Evolutionary conservation across 1,140 invertebrate genomes (phyloP), one percentile per base, ranked within the genome.

Genomic region (Drosophila nikananu): DNA sequence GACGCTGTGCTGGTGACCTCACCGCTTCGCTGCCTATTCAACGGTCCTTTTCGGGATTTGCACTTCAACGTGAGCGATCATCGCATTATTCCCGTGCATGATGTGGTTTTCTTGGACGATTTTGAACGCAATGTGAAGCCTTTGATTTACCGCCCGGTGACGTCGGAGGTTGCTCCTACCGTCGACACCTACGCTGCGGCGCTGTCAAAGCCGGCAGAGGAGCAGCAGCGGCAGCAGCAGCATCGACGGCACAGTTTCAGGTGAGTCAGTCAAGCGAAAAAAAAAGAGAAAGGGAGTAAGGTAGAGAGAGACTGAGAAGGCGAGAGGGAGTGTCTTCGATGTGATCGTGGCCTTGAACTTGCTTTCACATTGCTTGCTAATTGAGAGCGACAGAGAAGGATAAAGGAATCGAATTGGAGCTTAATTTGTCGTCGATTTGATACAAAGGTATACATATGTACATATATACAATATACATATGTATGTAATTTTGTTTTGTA

Each of bases 21-120:
- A 2, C 81, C 91, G 17, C 67, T 92, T 51, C 89, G 91, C 70
- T 92, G 91, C 57, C 61, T 92, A 0, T 54, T 92, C 13, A 75
- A 92, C 54, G 91, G 86, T 5, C 86, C 91, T 19, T 92, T 92
- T 49, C 83, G 89, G 3, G 91, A 92, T 55, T 62, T 92, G 23
- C 82, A 91, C 62, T 92, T 92, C 17, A 75, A 74, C 46, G 70
- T 71, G 10, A 74, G 72, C 62, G 91, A 92, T 60, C 82, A 92
- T 67, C 91, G 91, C 15, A 21, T 91, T 9, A 90, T 90, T 39
- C 83, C 91, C 13, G 83, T 92, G 2, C 91, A 87, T 44, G 91
- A 92, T 66, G 83, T 92, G 27, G 91, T 92, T 27, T 92, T 91
- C 30, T 64, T 92, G 12, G 91, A 92, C 58, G 91, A 92, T n/a